Conservation (phyloP, 2,888 invertebrate species). For the Pherbina coryleti region DNA sequence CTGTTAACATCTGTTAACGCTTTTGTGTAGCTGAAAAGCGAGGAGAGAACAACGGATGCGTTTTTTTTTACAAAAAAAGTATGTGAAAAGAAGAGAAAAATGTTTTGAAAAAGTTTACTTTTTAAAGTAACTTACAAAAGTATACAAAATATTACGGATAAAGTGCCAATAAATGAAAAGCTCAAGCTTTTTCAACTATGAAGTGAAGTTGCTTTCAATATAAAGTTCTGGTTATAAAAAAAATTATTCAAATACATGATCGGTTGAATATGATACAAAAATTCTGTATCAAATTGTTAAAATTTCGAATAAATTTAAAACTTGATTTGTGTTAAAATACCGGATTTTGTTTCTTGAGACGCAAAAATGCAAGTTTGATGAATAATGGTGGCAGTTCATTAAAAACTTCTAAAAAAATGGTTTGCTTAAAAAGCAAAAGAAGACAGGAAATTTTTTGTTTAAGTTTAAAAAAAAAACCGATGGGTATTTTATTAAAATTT, state of each 20-base stretch:
- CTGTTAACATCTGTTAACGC: too few relatives aligned
- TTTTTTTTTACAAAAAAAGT: background rate
- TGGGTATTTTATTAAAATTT: too few relatives aligned
- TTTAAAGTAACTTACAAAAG: background rate
- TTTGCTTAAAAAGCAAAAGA: too few relatives aligned
- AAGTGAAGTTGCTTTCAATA: too few relatives aligned
- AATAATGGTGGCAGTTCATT: background rate
- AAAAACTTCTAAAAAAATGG: too few relatives aligned
- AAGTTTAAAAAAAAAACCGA: too few relatives aligned
- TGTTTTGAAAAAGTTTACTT: background rate
- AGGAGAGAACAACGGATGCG: background rate
- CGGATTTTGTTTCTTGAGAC: background rate
- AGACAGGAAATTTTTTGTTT: too few relatives aligned
- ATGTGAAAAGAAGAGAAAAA: background rate
- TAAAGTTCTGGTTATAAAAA: background rate
- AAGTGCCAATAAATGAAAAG: background rate
- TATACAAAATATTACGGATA: background rate
- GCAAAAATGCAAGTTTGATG: background rate
- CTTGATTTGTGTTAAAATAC: background rate
- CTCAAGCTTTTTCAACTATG: too few relatives aligned
- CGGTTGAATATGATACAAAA: background rate
- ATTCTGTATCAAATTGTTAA: background rate
- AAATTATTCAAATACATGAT: background rate
- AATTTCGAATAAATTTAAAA: background rate
- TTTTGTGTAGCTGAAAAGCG: too few relatives aligned